Evolutionary conservation across 64 coral and sea anemone species (phyloP).

Genomic region (Catalaphyllia jardinei): DNA sequence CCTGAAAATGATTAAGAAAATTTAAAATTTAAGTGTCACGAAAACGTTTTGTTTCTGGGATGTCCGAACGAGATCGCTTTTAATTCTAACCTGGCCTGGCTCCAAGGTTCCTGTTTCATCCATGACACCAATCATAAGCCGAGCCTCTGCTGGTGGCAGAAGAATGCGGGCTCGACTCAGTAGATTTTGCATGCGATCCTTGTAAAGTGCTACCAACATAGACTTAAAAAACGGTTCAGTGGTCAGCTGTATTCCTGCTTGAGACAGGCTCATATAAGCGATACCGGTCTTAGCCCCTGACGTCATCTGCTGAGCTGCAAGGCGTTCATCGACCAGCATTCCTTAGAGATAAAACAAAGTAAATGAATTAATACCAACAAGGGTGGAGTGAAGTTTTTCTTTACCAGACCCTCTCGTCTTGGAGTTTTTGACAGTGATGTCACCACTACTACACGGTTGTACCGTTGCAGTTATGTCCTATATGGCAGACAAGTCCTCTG

Average conservation of each 20-base stretch:
- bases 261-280: conserved; percentile 64
- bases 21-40: no score
- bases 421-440: not conserved
- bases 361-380: not conserved
- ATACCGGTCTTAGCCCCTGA: conserved; percentile 86
- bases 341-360: conserved; percentile 26
- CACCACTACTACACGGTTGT: no score
- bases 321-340: conserved; percentile 87
- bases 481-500: no score
- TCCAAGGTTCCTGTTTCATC: conserved; percentile 85
- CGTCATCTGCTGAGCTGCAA: conserved; percentile 70
- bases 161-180: conserved; percentile 85
- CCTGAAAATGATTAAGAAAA: not conserved
- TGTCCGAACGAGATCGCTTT: not conserved
- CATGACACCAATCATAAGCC: conserved; percentile 98
- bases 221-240: conserved; percentile 93
- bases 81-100: conserved; percentile 64
- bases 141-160: conserved; percentile 68
- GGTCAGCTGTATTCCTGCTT: conserved; percentile 71
- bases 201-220: conserved; percentile 75
- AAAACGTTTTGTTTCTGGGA: not conserved
- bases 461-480: no score
- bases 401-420: not conserved
- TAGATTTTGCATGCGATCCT: conserved; percentile 79
- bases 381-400: not conserved